phyloP scores from a whole-genome alignment of 2,113 vertebrate species.

The Aphyosemion australe region DNA sequence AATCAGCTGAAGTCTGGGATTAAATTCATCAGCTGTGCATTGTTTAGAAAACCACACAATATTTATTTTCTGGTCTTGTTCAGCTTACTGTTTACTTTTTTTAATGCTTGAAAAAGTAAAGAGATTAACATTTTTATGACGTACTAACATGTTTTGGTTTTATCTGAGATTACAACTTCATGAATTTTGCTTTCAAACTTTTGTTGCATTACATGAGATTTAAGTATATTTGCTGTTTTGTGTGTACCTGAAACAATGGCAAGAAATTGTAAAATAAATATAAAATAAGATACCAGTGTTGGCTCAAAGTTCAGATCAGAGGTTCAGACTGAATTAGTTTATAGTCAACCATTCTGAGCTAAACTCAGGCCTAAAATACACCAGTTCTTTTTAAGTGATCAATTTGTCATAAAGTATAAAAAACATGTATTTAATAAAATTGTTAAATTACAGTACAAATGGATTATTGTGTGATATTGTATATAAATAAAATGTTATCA shows the following conservation, averaged over 20 bases:
- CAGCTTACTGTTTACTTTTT: slow-evolving; percentile 1
- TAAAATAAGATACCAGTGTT: slow-evolving; percentile 17
- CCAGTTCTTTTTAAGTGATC: no score
- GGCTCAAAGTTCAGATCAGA: no score
- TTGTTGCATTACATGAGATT: slow-evolving; percentile 46
- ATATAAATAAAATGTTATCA: no score
- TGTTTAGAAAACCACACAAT: not conserved
- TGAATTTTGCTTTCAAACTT: not conserved
- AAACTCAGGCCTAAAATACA: no score
- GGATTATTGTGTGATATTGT: no score
- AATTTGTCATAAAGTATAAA: no score
- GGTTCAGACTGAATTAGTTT: no score
- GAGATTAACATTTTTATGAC: slow-evolving; percentile 1
- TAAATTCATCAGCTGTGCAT: slow-evolving; percentile 24
- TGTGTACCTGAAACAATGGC: slow-evolving; percentile 50
- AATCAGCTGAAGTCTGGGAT: not conserved
- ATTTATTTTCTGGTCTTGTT: slow-evolving; percentile 21
- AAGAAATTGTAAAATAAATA: slow-evolving; percentile 60
- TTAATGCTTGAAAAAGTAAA: slow-evolving; percentile 4
- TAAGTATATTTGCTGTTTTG: slow-evolving; percentile 40
- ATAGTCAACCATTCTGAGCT: no score
- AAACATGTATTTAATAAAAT: no score
- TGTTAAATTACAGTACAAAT: no score
- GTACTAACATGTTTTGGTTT: slow-evolving; percentile 11
- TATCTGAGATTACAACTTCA: slow-evolving; percentile 30